These are phyloP conservation scores for Scrobipalpa atriplicella DNA, from an alignment of 2,888 invertebrate genomes.

Conservation along the genomic window DNA sequence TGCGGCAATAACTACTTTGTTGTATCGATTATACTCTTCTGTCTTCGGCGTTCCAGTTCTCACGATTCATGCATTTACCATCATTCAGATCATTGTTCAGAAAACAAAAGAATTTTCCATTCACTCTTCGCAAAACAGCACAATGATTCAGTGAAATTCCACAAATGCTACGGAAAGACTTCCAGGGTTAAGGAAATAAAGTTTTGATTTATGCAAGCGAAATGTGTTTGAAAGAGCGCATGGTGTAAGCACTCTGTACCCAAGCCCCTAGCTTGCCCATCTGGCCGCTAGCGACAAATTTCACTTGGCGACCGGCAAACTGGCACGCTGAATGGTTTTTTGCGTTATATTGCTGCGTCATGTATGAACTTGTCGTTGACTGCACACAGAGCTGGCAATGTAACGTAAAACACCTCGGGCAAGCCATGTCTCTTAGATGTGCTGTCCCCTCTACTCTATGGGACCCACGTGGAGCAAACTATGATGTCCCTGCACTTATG, in stretches of 20 bases:
- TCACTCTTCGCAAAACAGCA: background rate
- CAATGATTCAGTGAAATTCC: constrained; percentile 28
- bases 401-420: too few relatives aligned
- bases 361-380: too few relatives aligned
- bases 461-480: constrained; percentile 29
- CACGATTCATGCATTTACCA: too few relatives aligned
- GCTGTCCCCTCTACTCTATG: constrained; percentile 36
- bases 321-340: too few relatives aligned
- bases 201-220: constrained; percentile 69
- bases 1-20: too few relatives aligned
- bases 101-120: background rate
- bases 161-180: constrained; percentile 41
- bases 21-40: too few relatives aligned
- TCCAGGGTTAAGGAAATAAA: constrained; percentile 59
- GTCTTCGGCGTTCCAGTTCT: too few relatives aligned
- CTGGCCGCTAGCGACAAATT: constrained; percentile 3
- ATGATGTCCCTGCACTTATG: constrained; percentile 14
- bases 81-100: background rate
- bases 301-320: background rate
- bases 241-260: constrained; percentile 42
- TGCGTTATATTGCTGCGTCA: too few relatives aligned
- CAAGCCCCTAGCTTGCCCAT: background rate
- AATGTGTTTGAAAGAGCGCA: constrained; percentile 57
- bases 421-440: too few relatives aligned
- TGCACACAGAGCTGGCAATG: too few relatives aligned